phyloP scores from a whole-genome alignment of 2,888 invertebrate species.

The Nomada fucata region DNA sequence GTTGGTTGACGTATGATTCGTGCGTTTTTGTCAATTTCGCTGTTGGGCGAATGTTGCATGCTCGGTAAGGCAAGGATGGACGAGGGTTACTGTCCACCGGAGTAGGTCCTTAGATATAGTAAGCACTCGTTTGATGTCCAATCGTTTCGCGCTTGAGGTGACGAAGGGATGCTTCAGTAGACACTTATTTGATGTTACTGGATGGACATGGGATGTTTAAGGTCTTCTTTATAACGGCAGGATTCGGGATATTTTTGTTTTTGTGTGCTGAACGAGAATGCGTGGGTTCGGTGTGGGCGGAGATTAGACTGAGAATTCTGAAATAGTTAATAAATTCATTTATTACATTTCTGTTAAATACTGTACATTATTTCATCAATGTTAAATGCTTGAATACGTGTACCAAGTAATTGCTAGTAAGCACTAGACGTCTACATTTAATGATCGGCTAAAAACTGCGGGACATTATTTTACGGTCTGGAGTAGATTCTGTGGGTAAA shows the following conservation, averaged over 20 bases:
- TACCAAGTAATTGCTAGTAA: constrained; percentile 70
- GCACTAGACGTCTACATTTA: constrained; percentile 66
- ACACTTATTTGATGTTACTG: constrained; percentile 7
- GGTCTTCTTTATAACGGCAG: not conserved
- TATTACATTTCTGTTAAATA: constrained; percentile 71
- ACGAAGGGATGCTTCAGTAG: constrained; percentile 12
- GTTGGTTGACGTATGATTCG: too few relatives aligned
- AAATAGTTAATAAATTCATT: constrained; percentile 71
- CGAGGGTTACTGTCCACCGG: not conserved
- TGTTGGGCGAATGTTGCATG: not conserved
- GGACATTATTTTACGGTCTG: constrained; percentile 13
- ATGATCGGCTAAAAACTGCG: constrained; percentile 37
- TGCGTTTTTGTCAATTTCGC: too few relatives aligned
- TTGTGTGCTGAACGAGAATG: too few relatives aligned
- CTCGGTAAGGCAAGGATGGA: not conserved
- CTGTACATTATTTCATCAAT: constrained; percentile 70
- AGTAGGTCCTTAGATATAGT: not conserved
- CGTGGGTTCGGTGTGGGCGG: too few relatives aligned
- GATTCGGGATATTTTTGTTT: not conserved
- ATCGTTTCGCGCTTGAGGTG: not conserved
- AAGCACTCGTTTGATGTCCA: not conserved
- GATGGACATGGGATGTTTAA: not conserved
- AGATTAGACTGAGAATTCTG: not conserved
- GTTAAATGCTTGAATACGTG: constrained; percentile 61
- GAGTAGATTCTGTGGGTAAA: not conserved